Base-by-base conservation (phyloP, 2,888 invertebrate genomes). In the Pristionchus exspectatus region DNA sequence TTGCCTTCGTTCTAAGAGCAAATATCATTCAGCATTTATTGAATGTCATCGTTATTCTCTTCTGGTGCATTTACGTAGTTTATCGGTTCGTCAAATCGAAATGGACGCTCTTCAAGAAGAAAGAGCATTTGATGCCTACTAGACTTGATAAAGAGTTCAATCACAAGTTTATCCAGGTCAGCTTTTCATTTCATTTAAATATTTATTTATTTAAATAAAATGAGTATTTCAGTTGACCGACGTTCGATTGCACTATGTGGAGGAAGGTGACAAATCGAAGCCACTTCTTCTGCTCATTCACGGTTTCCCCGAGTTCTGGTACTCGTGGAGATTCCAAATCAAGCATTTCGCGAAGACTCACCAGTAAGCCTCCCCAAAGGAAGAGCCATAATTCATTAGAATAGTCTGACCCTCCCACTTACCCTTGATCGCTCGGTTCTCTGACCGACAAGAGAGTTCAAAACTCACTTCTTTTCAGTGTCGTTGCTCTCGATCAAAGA, bases 301-400 rank as follows among this genome's bases (percentile, higher is more conserved):
- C 94, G 97, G 97, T 21, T 97, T 97, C 93, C 97, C 97, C 0
- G 97, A 97, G 94, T 97, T 97, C 94, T 97, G 97, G 97, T 97
- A 96, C 95, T 96, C 97, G 0, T 97, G 97, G 97, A 95, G 97
- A 89, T 96, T 97, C 95, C 97, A 97, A 95, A 95, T 97, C 16
- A 95, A 96, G 56, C 96, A 97, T 91, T 97, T 97, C 90, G 87
- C 91, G 77, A 91, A 91, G 21, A 90, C 93, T 24, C 92, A 94
- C 89, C 91, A 93, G 94, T 93, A 66, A 89, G 44, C 24, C 56
- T 24, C 24, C 9, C 7, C 44, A 44, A 21, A 44, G 16, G 16
- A 33, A 30, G 12, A 16, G 33, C 10, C 72, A 72, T 30, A 72
- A 81, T 50, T 54, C 9, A 4, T 1, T 2, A 27, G 18, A n/a